Evolutionary conservation across 1,140 invertebrate species (phyloP).

Genomic region (Drosophila quadrilineata): DNA sequence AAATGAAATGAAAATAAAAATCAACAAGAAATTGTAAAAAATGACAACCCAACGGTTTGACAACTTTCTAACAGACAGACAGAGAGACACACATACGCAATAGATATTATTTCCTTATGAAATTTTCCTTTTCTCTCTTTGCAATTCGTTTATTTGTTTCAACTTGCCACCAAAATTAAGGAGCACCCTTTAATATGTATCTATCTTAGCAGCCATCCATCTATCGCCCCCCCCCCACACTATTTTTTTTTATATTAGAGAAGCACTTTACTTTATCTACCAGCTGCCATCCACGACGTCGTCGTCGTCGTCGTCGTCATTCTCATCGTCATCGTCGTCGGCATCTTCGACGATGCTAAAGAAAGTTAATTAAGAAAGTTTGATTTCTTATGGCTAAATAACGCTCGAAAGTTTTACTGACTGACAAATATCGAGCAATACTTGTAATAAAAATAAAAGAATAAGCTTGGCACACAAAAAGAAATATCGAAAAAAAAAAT

Average conservation of each 20-base stretch:
- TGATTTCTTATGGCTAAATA: slow-evolving; percentile 78
- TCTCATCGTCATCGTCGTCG: background rate
- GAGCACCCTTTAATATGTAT: slow-evolving; percentile 9
- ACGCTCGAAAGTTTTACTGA: slow-evolving; percentile 71
- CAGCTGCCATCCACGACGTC: slow-evolving; percentile 8
- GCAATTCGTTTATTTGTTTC: no score
- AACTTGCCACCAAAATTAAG: slow-evolving; percentile 11
- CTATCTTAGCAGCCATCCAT: background rate
- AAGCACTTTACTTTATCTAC: slow-evolving; percentile 42
- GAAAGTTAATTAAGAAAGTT: slow-evolving; percentile 79
- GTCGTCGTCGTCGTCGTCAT: slow-evolving; percentile 20
- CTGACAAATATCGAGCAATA: slow-evolving; percentile 49
- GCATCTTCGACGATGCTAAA: slow-evolving; percentile 50
- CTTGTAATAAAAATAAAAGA: slow-evolving; percentile 35
- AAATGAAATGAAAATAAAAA: slow-evolving; percentile 11
- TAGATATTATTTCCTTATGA: slow-evolving; percentile 36
- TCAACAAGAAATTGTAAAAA: slow-evolving; percentile 18
- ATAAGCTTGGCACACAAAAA: slow-evolving; percentile 16
- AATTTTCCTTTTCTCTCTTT: slow-evolving; percentile 35
- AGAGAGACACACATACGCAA: slow-evolving; percentile 27
- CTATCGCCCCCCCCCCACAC: background rate
- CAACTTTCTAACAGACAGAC: slow-evolving; percentile 11
- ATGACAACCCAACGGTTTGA: slow-evolving; percentile 7
- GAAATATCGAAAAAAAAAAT: slow-evolving; percentile 22
- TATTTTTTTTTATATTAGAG: slow-evolving; percentile 7